Base-by-base conservation (phyloP, 2,888 invertebrate species). In the Cyclophora punctaria region DNA sequence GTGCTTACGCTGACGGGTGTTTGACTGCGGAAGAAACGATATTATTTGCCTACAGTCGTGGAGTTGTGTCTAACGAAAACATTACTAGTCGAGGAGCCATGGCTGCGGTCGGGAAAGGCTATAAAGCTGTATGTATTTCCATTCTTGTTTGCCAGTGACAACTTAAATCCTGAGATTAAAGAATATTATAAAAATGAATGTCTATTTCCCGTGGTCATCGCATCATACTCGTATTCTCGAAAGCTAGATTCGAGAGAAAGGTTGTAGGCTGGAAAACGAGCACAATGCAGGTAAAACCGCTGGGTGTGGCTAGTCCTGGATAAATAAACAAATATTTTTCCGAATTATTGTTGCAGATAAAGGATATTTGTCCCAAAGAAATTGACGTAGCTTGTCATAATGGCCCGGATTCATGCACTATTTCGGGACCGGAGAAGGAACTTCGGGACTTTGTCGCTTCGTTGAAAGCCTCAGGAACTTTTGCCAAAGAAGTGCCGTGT, bases 1-100 rank as follows among this genome's bases (percentile, higher is more conserved):
- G 97, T 74, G 96, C 95, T 0, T 98, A 98, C 75, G 96, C 95
- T 2, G 97, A 98, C 77, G 95, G 94, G 4, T 93, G 94, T 55
- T 87, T 97, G 50, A 94, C 95, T 0, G 90, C 92, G 0, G 94
- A 95, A 68, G 94, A 96, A 78, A 93, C 94, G 80, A 92, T 96
- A 46, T 73, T 95, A 41, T 89, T 92, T n/a, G 93, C 96, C 0
- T 96, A 95, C 75, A 93, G 92, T 67, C 89, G 96, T 61, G 95
- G 95, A 1, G 81, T 89, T 56, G 92, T 93, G 1, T 92, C 93
- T 41, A 61, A 91, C 41, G 91, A 93, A 55, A 90, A 91, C 1
- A 83, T 90, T 33, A 80, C 93, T 47, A 90, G 92, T 37, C 76
- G 71, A 5, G 95, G 95, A 33, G 92, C 93, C 7, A 96, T 97